A percentile compares a stretch with the other conserved stretches of the same genome.
These are phyloP conservation scores for Peromyscus californicus DNA, from an alignment of 2,113 vertebrate genomes.

Conservation along the genomic window DNA sequence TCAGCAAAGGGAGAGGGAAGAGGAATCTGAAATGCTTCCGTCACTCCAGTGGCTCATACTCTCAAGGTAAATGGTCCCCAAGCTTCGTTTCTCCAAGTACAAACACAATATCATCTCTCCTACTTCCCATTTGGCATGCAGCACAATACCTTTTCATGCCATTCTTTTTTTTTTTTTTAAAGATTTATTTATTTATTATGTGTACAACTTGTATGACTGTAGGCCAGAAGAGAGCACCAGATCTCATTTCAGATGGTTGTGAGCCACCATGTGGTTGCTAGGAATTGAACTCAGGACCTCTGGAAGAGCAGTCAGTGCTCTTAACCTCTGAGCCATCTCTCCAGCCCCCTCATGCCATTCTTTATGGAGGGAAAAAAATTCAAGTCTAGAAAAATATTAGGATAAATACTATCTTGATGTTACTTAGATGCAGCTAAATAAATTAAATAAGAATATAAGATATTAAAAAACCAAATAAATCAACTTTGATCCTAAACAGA, in stretches of 20 bases:
- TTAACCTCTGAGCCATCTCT: too few relatives aligned
- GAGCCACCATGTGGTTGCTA: too few relatives aligned
- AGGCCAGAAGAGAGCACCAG: too few relatives aligned
- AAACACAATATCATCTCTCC: neutral
- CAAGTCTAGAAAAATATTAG: neutral
- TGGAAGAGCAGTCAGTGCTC: too few relatives aligned
- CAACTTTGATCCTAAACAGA: neutral
- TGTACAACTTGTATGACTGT: too few relatives aligned
- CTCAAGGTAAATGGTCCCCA: neutral
- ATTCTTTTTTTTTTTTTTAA: too few relatives aligned
- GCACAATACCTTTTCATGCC: neutral
- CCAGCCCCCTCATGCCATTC: neutral
- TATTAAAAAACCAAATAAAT: neutral
- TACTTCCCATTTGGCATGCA: neutral
- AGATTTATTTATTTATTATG: too few relatives aligned
- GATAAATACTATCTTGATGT: slow-evolving; percentile 10
- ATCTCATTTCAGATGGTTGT: too few relatives aligned
- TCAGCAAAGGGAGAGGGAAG: neutral
- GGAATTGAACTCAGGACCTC: too few relatives aligned
- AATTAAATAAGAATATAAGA: neutral
- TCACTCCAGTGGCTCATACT: neutral
- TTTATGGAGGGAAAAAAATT: neutral
- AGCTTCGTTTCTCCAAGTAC: neutral
- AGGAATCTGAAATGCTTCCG: neutral
- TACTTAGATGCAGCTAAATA: slow-evolving; percentile 19